Conservation (phyloP, 2,888 invertebrate genomes). For the Furcula furcula region DNA sequence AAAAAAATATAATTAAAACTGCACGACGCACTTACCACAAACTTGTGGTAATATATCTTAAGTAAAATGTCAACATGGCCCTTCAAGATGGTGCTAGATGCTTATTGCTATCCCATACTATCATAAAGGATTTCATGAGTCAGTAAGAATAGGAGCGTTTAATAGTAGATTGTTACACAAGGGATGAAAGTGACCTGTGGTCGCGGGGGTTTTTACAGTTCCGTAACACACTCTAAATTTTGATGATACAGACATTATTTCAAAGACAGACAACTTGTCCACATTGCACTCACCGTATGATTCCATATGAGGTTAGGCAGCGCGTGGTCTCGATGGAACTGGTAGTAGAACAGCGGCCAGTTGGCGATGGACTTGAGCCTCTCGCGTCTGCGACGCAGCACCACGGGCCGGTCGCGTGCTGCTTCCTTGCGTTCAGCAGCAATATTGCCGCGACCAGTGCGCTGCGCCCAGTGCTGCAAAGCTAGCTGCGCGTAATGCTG, state of each 20-base stretch:
- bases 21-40: too few species aligned
- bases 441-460: slow-evolving; percentile 85
- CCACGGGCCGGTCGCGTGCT: slow-evolving; percentile 91
- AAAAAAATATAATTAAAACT: too few species aligned
- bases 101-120: too few species aligned
- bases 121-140: too few species aligned
- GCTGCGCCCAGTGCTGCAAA: slow-evolving; percentile 82
- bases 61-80: too few species aligned
- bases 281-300: slow-evolving; percentile 86
- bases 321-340: slow-evolving; percentile 96
- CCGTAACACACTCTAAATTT: too few species aligned
- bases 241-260: neutral
- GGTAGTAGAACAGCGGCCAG: slow-evolving; percentile 97
- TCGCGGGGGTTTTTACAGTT: too few species aligned
- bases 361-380: slow-evolving; percentile 93
- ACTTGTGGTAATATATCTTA: too few species aligned
- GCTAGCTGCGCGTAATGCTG: slow-evolving; percentile 72
- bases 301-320: slow-evolving; percentile 99
- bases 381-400: slow-evolving; percentile 94
- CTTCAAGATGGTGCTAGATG: too few species aligned
- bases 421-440: slow-evolving; percentile 70
- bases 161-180: too few species aligned
- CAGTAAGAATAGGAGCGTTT: too few species aligned
- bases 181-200: too few species aligned
- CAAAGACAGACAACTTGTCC: neutral